Conservation (phyloP, 2,888 invertebrate genomes). For the Polylopha cassiicola region DNA sequence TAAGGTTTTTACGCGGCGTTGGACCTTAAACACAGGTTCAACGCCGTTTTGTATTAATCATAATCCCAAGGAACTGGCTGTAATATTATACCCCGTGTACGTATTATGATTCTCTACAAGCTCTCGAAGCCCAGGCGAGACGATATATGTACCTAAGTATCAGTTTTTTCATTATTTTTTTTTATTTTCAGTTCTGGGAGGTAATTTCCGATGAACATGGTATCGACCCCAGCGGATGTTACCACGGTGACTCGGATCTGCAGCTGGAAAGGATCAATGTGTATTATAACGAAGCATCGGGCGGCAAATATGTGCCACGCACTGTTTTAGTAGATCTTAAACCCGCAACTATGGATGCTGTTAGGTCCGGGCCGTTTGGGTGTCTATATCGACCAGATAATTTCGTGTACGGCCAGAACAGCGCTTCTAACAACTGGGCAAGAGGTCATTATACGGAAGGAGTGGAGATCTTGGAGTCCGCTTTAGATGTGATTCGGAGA, state of each 20-base stretch:
- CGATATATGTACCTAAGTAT: too few relatives aligned
- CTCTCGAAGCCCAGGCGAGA: too few relatives aligned
- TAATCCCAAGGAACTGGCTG: too few relatives aligned
- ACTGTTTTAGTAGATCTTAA: conserved; percentile 63
- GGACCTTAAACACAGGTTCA: too few relatives aligned
- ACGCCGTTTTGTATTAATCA: too few relatives aligned
- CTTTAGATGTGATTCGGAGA: conserved; percentile 86
- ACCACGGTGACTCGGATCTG: conserved; percentile 83
- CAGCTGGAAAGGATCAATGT: conserved; percentile 87
- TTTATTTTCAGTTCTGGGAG: conserved; percentile 88
- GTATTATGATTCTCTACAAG: too few relatives aligned
- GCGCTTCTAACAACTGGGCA: conserved; percentile 73
- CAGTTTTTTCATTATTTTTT: too few relatives aligned
- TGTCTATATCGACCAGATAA: conserved; percentile 92
- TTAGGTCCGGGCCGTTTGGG: conserved; percentile 90
- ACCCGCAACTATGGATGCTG: conserved; percentile 85
- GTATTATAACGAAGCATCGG: conserved; percentile 84
- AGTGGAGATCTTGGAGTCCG: conserved; percentile 89
- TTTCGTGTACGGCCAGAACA: conserved; percentile 84
- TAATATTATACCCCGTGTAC: too few relatives aligned
- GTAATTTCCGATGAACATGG: conserved; percentile 88
- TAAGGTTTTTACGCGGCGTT: conserved; percentile 51
- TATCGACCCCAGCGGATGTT: conserved; percentile 82
- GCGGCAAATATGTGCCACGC: conserved; percentile 69
- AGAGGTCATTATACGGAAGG: conserved; percentile 94